Conservation (phyloP, 2,113 vertebrate genomes). For the Myxocyprinus asiaticus region DNA sequence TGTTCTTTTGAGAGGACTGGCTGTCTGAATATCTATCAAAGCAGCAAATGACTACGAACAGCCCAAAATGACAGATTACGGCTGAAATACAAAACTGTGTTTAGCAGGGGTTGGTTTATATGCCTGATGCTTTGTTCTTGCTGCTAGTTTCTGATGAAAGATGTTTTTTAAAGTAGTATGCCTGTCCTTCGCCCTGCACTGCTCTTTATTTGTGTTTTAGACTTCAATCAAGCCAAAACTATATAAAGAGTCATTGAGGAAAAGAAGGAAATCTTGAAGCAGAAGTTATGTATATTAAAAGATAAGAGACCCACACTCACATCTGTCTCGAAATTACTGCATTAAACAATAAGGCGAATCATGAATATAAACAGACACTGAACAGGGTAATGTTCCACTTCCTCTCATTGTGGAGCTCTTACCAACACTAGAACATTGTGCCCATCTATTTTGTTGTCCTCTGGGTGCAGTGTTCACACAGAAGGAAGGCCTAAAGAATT, state of each 20-base stretch:
- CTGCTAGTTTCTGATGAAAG: slow-evolving; percentile 56
- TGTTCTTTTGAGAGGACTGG: slow-evolving; percentile 75
- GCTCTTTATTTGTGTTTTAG: slow-evolving; percentile 36
- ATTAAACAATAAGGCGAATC: not conserved
- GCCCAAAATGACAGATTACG: slow-evolving; percentile 69
- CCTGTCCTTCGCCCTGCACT: slow-evolving; percentile 41
- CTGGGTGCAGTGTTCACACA: no score
- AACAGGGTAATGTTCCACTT: no score
- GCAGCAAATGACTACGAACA: slow-evolving; percentile 66
- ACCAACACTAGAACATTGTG: no score
- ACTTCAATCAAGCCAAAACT: slow-evolving; percentile 44
- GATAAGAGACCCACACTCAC: not conserved
- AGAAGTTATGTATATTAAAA: not conserved
- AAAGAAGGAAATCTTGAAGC: not conserved
- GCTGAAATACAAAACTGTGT: slow-evolving; percentile 49
- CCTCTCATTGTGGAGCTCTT: no score
- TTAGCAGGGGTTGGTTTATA: slow-evolving; percentile 56
- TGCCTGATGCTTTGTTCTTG: slow-evolving; percentile 47
- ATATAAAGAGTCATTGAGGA: slow-evolving; percentile 35
- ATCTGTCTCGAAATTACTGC: slow-evolving; percentile 2
- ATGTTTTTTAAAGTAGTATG: slow-evolving; percentile 45
- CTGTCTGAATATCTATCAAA: slow-evolving; percentile 75
- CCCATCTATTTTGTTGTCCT: no score
- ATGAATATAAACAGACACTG: no score
- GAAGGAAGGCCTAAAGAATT: no score